Conservation (phyloP, 2,113 vertebrate species). For the Bombycilla garrulus region DNA sequence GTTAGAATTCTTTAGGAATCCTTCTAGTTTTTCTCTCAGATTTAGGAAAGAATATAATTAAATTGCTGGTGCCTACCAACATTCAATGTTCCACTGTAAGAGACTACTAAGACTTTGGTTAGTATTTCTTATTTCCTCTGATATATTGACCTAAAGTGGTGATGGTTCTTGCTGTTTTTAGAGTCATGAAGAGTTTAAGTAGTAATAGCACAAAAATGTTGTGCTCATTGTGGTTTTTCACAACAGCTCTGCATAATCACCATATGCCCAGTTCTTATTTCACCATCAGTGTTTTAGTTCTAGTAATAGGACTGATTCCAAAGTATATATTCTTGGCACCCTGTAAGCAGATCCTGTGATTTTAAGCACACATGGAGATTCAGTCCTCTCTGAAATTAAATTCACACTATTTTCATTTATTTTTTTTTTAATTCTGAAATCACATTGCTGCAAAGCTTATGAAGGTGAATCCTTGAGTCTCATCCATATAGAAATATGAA, state of each 20-base stretch:
- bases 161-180: not conserved
- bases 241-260: not conserved
- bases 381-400: not conserved
- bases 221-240: not conserved
- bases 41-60: not conserved
- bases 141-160: not conserved
- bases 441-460: not conserved
- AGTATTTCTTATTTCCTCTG: not conserved
- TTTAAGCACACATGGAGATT: not conserved
- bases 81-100: not conserved
- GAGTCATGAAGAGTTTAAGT: accelerated
- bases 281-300: not conserved
- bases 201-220: not conserved
- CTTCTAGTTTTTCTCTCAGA: not conserved
- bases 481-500: not conserved
- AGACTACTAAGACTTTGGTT: not conserved
- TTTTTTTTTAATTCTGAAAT: not conserved
- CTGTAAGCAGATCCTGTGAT: not conserved
- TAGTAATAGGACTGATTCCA: not conserved
- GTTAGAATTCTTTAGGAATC: not conserved
- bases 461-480: not conserved
- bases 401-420: not conserved
- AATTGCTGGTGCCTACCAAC: not conserved
- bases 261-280: not conserved
- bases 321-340: not conserved